Evolutionary conservation across 1,140 invertebrate species (phyloP), one percentile per base, ranked within the genome.

Genomic region (Dendroctonus valens): DNA sequence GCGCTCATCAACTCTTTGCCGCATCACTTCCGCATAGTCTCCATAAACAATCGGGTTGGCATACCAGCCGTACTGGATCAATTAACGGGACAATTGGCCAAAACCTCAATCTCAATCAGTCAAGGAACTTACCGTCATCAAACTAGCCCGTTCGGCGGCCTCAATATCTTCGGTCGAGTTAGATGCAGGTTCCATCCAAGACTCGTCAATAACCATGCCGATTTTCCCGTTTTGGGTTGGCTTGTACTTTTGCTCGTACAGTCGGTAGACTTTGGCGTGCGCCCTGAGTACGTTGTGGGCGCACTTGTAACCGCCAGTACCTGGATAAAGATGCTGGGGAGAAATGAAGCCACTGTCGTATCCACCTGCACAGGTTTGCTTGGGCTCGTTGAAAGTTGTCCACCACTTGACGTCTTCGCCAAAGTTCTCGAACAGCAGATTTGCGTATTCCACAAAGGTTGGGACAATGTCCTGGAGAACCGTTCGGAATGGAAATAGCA

Each of bases 331-430:
- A 7, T 74, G 63, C 54, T 51, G 69, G 8, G 77, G 75, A 7
- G 75, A 65, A 46, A 55, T 63, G 5, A 49, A 42, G n/a, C 59
- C 69, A 41, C 2, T 26, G 14, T 59, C 75, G 63, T 58, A 73
- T 62, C 68, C 72, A 8, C 60, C 57, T 14, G 12, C 66, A 40
- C 87, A 88, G 5, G 85, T 81, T 66, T 87, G 84, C 80, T 84
- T 84, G 4, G 88, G 87, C 75, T 91, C 88, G 74, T 91, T 91
- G 65, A 91, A 83, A 0, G 89, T 91, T 1, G 86, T 83, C 87
- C 89, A 91, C 41, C 79, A 52, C 57, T 83, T 84, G 0, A 88
- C 84, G 66, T 83, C 80, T 74, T 85, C 82, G 0, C 86, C 87
- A 66, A 85, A 86, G 61, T 79, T 78, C 44, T 82, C 77, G 58